phyloP scores from a whole-genome alignment of 2,797 vertebrate species.

The Sebastes cheni region DNA sequence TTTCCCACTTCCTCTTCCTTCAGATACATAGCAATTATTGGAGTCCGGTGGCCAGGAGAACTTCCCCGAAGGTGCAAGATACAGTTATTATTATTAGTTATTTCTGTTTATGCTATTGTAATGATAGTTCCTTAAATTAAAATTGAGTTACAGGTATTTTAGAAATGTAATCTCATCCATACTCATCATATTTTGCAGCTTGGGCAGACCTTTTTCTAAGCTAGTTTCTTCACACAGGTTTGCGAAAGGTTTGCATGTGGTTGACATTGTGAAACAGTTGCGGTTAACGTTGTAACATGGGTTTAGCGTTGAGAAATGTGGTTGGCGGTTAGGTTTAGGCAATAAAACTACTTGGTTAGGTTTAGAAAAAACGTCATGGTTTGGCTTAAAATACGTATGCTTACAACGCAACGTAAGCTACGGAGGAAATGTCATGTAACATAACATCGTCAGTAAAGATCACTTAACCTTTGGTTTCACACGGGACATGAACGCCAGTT shows the following conservation, averaged over 20 bases:
- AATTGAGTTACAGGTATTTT: background rate
- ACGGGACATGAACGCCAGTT: no score
- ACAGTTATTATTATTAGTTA: background rate
- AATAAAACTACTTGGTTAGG: background rate
- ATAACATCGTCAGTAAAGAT: no score
- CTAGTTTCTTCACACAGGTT: no score
- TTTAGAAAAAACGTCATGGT: background rate
- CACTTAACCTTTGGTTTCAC: no score
- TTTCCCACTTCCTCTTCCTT: background rate
- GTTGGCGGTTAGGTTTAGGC: background rate
- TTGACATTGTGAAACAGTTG: background rate
- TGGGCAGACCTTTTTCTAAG: no score
- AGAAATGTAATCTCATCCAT: background rate
- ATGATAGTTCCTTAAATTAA: background rate
- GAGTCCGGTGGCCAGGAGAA: background rate
- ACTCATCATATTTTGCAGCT: background rate
- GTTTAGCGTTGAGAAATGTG: background rate
- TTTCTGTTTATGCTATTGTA: background rate
- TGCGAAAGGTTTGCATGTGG: no score
- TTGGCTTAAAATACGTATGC: background rate
- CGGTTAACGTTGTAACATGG: no score
- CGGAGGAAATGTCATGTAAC: rapidly evolving
- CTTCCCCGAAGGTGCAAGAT: background rate
- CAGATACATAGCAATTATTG: background rate
- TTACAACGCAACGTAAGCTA: rapidly evolving